phyloP scores from a whole-genome alignment of 2,797 vertebrate species.

The Sciurus carolinensis region DNA sequence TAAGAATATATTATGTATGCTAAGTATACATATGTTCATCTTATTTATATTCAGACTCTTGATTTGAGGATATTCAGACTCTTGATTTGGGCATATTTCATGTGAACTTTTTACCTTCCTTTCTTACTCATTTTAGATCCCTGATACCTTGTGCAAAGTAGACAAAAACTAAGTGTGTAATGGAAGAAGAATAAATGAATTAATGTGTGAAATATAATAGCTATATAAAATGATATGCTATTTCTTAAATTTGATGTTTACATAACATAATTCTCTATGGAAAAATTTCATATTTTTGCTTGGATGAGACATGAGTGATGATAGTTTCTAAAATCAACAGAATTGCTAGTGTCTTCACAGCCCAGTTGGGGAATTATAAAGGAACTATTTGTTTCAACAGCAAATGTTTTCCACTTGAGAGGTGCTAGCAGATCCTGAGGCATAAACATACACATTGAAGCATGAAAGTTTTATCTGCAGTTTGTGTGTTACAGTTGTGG shows the following conservation, averaged over 20 bases:
- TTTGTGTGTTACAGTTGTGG: slow-evolving; percentile 71
- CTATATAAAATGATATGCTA: neutral
- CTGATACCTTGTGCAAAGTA: neutral
- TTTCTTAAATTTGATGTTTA: slow-evolving; percentile 43
- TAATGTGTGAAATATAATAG: neutral
- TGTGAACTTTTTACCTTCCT: neutral
- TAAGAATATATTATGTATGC: neutral
- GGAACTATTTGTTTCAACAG: slow-evolving; percentile 80
- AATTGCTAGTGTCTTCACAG: slow-evolving; percentile 76
- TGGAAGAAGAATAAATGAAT: neutral
- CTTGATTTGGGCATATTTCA: neutral
- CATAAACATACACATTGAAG: slow-evolving; percentile 80
- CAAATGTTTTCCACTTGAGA: slow-evolving; percentile 81
- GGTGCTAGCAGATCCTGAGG: slow-evolving; percentile 80
- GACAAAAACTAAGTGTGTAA: neutral
- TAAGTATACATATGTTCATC: neutral
- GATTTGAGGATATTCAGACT: neutral
- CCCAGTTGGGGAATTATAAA: slow-evolving; percentile 76
- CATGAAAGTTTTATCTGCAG: slow-evolving; percentile 71
- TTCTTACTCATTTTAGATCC: neutral
- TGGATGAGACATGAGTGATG: slow-evolving; percentile 58
- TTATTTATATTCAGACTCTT: neutral
- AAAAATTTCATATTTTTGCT: slow-evolving; percentile 65
- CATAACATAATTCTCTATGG: neutral
- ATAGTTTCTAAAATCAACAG: slow-evolving; percentile 74